phyloP scores from a whole-genome alignment of 2,888 invertebrate species.

The Catocala nupta region DNA sequence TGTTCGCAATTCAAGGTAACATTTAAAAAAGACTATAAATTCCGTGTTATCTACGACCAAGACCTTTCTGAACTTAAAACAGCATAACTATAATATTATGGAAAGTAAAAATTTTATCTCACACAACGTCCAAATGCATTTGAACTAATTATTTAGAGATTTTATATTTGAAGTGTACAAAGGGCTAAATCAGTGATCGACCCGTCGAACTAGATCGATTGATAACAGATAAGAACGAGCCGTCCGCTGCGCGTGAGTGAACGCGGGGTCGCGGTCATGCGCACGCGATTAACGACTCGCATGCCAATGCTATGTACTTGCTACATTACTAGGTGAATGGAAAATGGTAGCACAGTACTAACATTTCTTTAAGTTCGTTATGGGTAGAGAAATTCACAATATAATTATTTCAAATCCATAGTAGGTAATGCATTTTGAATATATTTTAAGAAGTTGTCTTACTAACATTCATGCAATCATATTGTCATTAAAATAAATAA shows the following conservation, averaged over 20 bases:
- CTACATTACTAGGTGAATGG: too few species aligned
- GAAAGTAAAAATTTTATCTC: slow-evolving; percentile 5
- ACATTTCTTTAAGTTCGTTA: not conserved
- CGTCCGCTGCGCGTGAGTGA: slow-evolving; percentile 40
- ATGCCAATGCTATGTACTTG: slow-evolving; percentile 8
- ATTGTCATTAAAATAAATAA: too few species aligned
- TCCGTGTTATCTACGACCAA: not conserved
- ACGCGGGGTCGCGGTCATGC: slow-evolving; percentile 46
- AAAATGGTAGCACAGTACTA: not conserved
- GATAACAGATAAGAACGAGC: slow-evolving; percentile 43
- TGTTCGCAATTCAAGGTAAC: not conserved
- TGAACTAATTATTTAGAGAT: slow-evolving; percentile 11
- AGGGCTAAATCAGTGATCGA: slow-evolving; percentile 13
- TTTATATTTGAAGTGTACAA: not conserved
- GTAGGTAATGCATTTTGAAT: too few species aligned
- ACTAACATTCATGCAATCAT: too few species aligned
- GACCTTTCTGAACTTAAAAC: not conserved
- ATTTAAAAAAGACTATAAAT: too few species aligned
- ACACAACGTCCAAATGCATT: slow-evolving; percentile 8
- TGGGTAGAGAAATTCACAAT: too few species aligned
- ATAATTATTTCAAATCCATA: too few species aligned
- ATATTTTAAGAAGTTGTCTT: too few species aligned
- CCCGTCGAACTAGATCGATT: slow-evolving; percentile 34
- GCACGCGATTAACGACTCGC: slow-evolving; percentile 12
- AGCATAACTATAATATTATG: not conserved